phyloP scores from a whole-genome alignment of 2,797 vertebrate genomes.

The Pseudochromis fuscus region DNA sequence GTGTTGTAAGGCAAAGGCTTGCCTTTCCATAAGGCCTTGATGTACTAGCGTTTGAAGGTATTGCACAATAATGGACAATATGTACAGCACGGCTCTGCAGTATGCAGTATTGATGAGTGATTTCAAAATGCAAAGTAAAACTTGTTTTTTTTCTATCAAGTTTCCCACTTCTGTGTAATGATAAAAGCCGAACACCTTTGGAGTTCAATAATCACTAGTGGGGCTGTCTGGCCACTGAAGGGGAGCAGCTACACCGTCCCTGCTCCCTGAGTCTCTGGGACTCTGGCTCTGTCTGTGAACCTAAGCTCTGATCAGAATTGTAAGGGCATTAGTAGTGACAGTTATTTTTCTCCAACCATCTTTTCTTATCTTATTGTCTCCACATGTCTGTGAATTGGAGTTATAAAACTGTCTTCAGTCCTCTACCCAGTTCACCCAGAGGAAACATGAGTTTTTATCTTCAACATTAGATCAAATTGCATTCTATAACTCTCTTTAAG shows the following conservation, averaged over 20 bases:
- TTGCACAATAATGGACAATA: conserved; percentile 14
- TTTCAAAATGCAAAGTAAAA: conserved; percentile 23
- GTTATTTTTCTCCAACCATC: conserved; percentile 9
- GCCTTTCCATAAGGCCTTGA: conserved; percentile 61
- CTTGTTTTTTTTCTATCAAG: conserved; percentile 25
- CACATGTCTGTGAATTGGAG: background rate
- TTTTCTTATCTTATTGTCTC: conserved; percentile 8
- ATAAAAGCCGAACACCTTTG: background rate
- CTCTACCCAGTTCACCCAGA: conserved; percentile 6
- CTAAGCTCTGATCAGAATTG: background rate
- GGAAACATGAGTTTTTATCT: conserved; percentile 8
- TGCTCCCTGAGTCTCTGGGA: background rate
- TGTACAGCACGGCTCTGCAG: background rate
- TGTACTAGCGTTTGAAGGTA: conserved; percentile 36
- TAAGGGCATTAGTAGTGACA: conserved; percentile 12
- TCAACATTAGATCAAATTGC: conserved; percentile 20
- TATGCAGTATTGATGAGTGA: conserved; percentile 6
- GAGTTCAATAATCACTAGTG: conserved; percentile 2
- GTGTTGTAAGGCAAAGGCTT: conserved; percentile 47
- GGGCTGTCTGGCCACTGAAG: background rate
- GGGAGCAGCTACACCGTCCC: background rate
- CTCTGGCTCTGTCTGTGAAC: conserved; percentile 1
- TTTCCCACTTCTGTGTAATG: conserved; percentile 26
- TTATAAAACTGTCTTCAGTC: background rate
- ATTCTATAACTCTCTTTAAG: background rate